Evolutionary conservation across 2,888 invertebrate genomes (phyloP).

Genomic region (Ptychoptera contaminata): DNA sequence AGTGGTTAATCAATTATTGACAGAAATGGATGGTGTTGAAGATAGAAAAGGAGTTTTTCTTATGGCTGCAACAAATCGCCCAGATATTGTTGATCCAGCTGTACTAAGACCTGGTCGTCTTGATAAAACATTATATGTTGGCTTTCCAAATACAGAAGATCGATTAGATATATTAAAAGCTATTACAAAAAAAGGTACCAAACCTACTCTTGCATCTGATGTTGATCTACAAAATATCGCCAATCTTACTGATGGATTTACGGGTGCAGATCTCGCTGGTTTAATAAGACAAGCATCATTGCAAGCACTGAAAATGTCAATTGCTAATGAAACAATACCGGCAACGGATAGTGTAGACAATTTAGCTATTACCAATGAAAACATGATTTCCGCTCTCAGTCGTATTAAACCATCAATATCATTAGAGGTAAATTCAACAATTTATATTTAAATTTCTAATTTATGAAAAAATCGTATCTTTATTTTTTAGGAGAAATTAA

Average conservation of each 20-base stretch:
- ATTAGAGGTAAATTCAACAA: conserved; percentile 37
- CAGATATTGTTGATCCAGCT: conserved; percentile 93
- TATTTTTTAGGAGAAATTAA: conserved; percentile 45
- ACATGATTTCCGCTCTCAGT: conserved; percentile 60
- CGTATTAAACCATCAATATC: conserved; percentile 81
- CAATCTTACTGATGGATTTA: conserved; percentile 56
- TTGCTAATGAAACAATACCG: conserved; percentile 35
- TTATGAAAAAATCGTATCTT: neutral
- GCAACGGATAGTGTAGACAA: conserved; percentile 30
- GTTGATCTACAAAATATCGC: conserved; percentile 61
- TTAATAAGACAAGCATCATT: conserved; percentile 78
- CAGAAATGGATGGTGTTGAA: conserved; percentile 97
- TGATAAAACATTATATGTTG: conserved; percentile 81
- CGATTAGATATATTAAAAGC: conserved; percentile 77
- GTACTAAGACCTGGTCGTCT: conserved; percentile 76
- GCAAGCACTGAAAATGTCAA: conserved; percentile 60
- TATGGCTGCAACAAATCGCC: conserved; percentile 91
- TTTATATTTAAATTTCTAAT: neutral
- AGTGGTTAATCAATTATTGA: conserved; percentile 91
- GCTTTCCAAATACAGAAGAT: conserved; percentile 64
- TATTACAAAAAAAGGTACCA: conserved; percentile 75
- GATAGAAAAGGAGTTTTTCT: conserved; percentile 83
- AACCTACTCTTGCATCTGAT: conserved; percentile 57
- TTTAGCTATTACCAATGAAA: conserved; percentile 47
- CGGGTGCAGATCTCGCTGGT: conserved; percentile 88